Evolutionary conservation across 2,888 invertebrate species (phyloP), one percentile per base, ranked within the genome.

Genomic region (Syrphus vitripennis): DNA sequence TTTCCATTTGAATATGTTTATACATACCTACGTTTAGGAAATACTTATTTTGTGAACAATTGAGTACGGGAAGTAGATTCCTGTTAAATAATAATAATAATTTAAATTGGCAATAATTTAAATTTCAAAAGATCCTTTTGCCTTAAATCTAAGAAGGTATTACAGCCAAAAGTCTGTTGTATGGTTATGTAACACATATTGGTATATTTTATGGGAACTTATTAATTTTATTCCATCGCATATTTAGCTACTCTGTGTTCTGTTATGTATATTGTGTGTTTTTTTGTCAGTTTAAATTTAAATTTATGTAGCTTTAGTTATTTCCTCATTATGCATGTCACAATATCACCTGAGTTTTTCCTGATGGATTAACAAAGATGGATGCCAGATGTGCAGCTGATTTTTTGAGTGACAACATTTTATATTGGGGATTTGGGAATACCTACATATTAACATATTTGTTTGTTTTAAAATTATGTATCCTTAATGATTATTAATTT

Each of bases 1-100:
- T 78, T 83, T 83, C 69, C 72, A 83, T 78, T 78, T 69, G 77
- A 83, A 83, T 69, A n/a, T n/a, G n/a, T n/a, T n/a, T n/a, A n/a
- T n/a, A n/a, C n/a, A n/a, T n/a, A n/a, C n/a, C n/a, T n/a, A 48
- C 50, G 42, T 50, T 50, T 19, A 45, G 31, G 65, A 65, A 65
- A 65, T 65, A 48, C 45, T 65, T 48, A 63, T 42, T 63, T 42
- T 63, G 34, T n/a, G 48, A 29, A 48, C 29, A 65, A 29, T 45
- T 31, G 65, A 48, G 48, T 65, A 31, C 10, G 31, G 9, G 19
- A 19, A 31, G 48, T 48, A 26, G 21, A 16, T 48, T 63, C 40
- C 65, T 48, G 65, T 26, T 3, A 29, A n/a, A 65, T 19, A n/a
- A n/a, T n/a, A n/a, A n/a, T n/a, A n/a, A n/a, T n/a, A 42, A 65